These are phyloP conservation scores for Netelia inedita DNA, from an alignment of 2,888 invertebrate species.

Conservation along the genomic window DNA sequence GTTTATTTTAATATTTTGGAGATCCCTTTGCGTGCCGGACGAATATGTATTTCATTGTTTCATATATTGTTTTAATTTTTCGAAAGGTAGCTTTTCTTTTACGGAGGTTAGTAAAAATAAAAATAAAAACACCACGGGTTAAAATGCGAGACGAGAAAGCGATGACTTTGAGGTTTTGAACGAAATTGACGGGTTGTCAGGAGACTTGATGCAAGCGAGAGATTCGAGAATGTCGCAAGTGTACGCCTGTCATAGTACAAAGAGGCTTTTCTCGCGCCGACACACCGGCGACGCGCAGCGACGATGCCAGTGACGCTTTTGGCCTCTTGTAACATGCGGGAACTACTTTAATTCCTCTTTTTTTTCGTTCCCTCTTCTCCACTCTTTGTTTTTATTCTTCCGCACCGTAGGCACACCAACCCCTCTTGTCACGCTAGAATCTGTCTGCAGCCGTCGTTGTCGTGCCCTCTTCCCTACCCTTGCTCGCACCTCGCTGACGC, in stretches of 20 bases:
- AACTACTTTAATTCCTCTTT: conserved; percentile 22
- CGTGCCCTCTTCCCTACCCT: not conserved
- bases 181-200: conserved; percentile 43
- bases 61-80: no score
- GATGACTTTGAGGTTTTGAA: conserved; percentile 22
- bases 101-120: not conserved
- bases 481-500: conserved; percentile 40
- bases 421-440: not conserved
- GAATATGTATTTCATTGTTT: no score
- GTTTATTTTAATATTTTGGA: no score
- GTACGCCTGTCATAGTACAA: conserved; percentile 32
- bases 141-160: not conserved
- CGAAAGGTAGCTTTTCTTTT: no score
- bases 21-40: no score
- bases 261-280: conserved; percentile 34
- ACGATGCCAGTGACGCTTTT: conserved; percentile 37
- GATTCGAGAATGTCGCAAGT: conserved; percentile 45
- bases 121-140: not conserved
- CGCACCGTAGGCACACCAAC: not conserved
- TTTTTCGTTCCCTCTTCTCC: not conserved
- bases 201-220: conserved; percentile 18
- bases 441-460: not conserved
- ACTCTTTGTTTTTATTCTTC: conserved; percentile 3
- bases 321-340: conserved; percentile 34
- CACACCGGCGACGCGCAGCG: conserved; percentile 36